A percentile compares a stretch with the other conserved stretches of the same genome.
Conservation (phyloP, 2,888 invertebrate genomes). For the Chrysomela aeneicollis region DNA sequence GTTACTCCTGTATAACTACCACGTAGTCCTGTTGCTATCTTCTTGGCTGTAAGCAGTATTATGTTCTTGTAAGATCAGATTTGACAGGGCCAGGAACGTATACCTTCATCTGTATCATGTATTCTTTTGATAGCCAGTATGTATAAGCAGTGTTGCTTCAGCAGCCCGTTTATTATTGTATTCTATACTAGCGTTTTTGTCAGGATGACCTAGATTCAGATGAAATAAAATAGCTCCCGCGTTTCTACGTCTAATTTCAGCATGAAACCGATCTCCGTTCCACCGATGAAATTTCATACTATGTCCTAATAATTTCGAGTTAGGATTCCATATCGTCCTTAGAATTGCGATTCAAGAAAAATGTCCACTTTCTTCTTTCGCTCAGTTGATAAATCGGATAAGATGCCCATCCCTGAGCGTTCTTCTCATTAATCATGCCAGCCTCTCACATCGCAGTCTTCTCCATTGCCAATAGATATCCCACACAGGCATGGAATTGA, state of each 20-base stretch:
- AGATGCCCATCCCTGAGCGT: constrained; percentile 19
- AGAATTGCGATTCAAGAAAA: neutral
- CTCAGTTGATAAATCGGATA: neutral
- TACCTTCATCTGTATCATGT: neutral
- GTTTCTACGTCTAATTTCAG: neutral
- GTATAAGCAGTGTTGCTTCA: too few species aligned
- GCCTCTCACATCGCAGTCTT: constrained; percentile 30
- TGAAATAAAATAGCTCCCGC: neutral
- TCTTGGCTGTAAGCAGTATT: too few species aligned
- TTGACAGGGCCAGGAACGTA: too few species aligned
- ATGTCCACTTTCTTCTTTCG: neutral
- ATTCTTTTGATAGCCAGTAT: too few species aligned
- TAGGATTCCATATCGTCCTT: neutral
- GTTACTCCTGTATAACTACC: too few species aligned
- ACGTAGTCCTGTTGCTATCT: too few species aligned
- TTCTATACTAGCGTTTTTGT: neutral
- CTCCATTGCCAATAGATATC: constrained; percentile 26
- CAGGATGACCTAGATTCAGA: neutral
- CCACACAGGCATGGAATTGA: constrained; percentile 32
- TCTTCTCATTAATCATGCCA: constrained; percentile 28
- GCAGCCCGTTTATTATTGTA: neutral
- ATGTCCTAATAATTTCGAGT: neutral
- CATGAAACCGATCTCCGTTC: neutral
- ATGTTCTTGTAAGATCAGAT: too few species aligned
- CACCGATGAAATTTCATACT: neutral